These are phyloP conservation scores for Drosophila pseudotalamancana DNA, from an alignment of 2,888 invertebrate species.

Conservation along the genomic window DNA sequence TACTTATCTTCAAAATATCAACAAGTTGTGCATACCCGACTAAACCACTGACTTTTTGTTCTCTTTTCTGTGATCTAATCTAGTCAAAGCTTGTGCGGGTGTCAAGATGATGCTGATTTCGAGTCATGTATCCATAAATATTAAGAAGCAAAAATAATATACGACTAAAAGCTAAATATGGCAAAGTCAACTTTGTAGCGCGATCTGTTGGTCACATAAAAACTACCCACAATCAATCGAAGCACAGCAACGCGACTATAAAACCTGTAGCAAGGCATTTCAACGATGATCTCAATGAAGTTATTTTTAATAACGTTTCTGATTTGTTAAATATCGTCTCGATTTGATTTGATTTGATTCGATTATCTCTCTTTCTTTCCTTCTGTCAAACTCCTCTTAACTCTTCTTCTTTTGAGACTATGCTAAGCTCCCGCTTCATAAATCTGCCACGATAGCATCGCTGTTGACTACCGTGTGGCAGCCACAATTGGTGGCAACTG, in stretches of 20 bases:
- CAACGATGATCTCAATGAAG: slow-evolving; percentile 76
- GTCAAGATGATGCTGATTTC: slow-evolving; percentile 43
- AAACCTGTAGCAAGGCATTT: slow-evolving; percentile 70
- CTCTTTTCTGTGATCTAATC: slow-evolving; percentile 35
- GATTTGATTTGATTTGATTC: neutral
- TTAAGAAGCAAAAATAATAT: slow-evolving; percentile 21
- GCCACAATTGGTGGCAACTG: slow-evolving; percentile 13
- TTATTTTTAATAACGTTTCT: slow-evolving; percentile 57
- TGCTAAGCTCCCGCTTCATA: slow-evolving; percentile 29
- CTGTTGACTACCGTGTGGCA: slow-evolving; percentile 48
- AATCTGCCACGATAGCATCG: slow-evolving; percentile 54
- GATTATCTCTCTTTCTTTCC: neutral
- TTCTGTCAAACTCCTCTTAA: slow-evolving; percentile 2
- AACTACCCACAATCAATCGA: slow-evolving; percentile 68
- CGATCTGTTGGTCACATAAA: slow-evolving; percentile 60
- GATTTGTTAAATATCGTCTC: slow-evolving; percentile 65
- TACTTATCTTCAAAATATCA: no score
- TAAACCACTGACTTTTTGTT: neutral
- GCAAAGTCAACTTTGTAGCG: slow-evolving; percentile 65
- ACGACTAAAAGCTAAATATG: slow-evolving; percentile 59
- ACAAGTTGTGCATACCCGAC: no score
- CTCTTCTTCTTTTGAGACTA: slow-evolving; percentile 2
- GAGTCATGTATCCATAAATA: slow-evolving; percentile 68
- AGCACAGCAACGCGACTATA: slow-evolving; percentile 46
- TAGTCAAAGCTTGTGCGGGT: slow-evolving; percentile 63